These are phyloP conservation scores for Dendroctonus valens DNA, from an alignment of 1,140 invertebrate genomes.

Conservation along the genomic window DNA sequence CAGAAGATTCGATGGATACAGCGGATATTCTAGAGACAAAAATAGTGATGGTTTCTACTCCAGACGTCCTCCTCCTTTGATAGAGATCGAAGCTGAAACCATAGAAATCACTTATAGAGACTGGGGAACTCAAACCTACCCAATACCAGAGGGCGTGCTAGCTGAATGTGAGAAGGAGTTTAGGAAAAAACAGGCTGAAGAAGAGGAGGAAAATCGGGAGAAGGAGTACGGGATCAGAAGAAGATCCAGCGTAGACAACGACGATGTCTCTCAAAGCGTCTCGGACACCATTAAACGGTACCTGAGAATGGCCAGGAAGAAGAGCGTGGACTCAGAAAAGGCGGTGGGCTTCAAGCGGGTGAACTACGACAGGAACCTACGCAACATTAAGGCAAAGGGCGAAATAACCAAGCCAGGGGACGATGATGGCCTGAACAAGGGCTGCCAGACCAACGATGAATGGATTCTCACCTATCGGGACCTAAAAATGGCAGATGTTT, in stretches of 20 bases:
- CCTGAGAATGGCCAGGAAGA: slow-evolving; percentile 79
- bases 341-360: slow-evolving; percentile 79
- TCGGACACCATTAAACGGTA: slow-evolving; percentile 83
- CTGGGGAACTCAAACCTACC: slow-evolving; percentile 61
- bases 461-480: slow-evolving; percentile 61
- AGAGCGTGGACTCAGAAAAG: slow-evolving; percentile 77
- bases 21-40: slow-evolving; percentile 40
- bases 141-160: slow-evolving; percentile 57
- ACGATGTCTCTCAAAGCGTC: slow-evolving; percentile 80
- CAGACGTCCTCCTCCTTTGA: slow-evolving; percentile 60
- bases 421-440: slow-evolving; percentile 68
- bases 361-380: slow-evolving; percentile 81
- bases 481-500: slow-evolving; percentile 44
- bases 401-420: slow-evolving; percentile 72
- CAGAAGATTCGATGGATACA: slow-evolving; percentile 21
- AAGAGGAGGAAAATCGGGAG: slow-evolving; percentile 48
- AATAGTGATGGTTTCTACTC: slow-evolving; percentile 40
- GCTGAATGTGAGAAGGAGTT: slow-evolving; percentile 54
- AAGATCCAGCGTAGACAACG: slow-evolving; percentile 73
- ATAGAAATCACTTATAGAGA: slow-evolving; percentile 54
- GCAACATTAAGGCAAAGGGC: slow-evolving; percentile 79
- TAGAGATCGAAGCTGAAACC: slow-evolving; percentile 64
- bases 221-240: slow-evolving; percentile 51
- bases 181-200: slow-evolving; percentile 47
- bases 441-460: slow-evolving; percentile 70